phyloP scores from a whole-genome alignment of 2,888 invertebrate species.

The Pandemis cinnamomeana region DNA sequence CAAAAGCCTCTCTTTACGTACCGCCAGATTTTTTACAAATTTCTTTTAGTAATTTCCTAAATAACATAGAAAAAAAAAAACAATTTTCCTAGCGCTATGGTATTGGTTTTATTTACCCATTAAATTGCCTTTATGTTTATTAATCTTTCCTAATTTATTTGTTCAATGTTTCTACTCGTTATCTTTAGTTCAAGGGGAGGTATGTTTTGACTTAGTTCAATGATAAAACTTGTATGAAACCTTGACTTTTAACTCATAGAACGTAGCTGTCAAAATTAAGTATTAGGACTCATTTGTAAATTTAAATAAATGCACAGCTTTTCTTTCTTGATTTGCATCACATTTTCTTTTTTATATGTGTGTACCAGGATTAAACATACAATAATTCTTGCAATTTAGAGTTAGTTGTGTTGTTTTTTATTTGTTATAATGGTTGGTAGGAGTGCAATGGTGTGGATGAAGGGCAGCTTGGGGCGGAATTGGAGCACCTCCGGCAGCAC shows the following conservation, averaged over 20 bases:
- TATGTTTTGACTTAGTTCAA: constrained; percentile 37
- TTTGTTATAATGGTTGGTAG: constrained; percentile 69
- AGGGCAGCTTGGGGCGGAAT: constrained; percentile 92
- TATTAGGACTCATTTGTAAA: constrained; percentile 34
- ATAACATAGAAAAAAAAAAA: constrained; percentile 19
- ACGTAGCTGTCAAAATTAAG: constrained; percentile 42
- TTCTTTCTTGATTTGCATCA: constrained; percentile 55
- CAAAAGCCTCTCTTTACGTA: constrained; percentile 48
- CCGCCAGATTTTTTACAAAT: constrained; percentile 20
- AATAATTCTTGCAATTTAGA: constrained; percentile 19
- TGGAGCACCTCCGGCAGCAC: constrained; percentile 93
- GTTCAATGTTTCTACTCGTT: constrained; percentile 21
- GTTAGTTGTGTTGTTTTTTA: constrained; percentile 59
- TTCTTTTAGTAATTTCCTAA: constrained; percentile 26
- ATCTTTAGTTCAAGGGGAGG: constrained; percentile 47
- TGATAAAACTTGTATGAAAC: constrained; percentile 23
- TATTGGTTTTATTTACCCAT: constrained; percentile 32
- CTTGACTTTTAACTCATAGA: constrained; percentile 31
- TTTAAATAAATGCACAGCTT: constrained; percentile 51
- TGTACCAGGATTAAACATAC: constrained; percentile 13
- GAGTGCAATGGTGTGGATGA: constrained; percentile 72
- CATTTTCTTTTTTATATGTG: constrained; percentile 32
- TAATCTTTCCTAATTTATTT: constrained; percentile 24
- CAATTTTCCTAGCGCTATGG: constrained; percentile 31
- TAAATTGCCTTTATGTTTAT: constrained; percentile 35